phyloP scores from a whole-genome alignment of 1,140 invertebrate species.

The Diprion similis region DNA sequence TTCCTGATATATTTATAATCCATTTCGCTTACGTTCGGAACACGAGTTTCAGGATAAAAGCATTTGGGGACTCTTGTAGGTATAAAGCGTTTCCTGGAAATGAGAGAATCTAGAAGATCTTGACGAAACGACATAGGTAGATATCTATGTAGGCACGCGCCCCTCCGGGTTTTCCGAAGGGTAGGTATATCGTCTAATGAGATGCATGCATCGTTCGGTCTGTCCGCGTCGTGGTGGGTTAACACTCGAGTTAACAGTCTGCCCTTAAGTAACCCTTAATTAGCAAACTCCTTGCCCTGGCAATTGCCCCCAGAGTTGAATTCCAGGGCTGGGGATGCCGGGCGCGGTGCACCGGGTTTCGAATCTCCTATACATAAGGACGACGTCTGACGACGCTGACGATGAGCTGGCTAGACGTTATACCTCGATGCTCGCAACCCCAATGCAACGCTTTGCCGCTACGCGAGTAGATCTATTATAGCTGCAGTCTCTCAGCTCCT shows the following conservation, averaged over 20 bases:
- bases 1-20: too few species aligned
- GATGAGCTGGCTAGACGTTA: too few species aligned
- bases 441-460: neutral
- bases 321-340: constrained; percentile 36
- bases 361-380: constrained; percentile 21
- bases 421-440: neutral
- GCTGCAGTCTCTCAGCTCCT: neutral
- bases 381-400: neutral
- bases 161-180: neutral
- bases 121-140: neutral
- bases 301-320: constrained; percentile 33
- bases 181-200: constrained; percentile 41
- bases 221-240: neutral
- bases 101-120: neutral
- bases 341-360: constrained; percentile 24
- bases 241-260: constrained; percentile 29
- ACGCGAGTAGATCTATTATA: neutral
- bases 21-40: too few species aligned
- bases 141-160: neutral
- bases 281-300: constrained; percentile 43
- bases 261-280: constrained; percentile 47
- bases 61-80: too few species aligned
- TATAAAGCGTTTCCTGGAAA: too few species aligned
- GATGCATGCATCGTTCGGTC: constrained; percentile 37
- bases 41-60: too few species aligned